Evolutionary conservation across 1,140 invertebrate genomes (phyloP).

Genomic region (Aphidius gifuensis): DNA sequence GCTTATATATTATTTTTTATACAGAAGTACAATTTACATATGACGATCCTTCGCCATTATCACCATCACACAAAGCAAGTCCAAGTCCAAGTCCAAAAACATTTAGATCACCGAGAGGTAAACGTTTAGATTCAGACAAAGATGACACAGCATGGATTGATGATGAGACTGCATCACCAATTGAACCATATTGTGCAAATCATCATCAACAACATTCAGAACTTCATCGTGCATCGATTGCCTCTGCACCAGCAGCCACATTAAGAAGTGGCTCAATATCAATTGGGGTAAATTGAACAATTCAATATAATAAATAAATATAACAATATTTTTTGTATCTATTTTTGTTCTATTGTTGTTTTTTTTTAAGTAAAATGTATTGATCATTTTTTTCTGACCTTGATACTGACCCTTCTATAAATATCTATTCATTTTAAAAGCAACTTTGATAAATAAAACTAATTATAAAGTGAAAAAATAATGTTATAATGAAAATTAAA

Average conservation of each 20-base stretch:
- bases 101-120: conserved; percentile 17
- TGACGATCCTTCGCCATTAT: conserved; percentile 28
- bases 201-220: conserved; percentile 25
- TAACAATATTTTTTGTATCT: background rate
- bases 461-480: background rate
- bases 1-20: conserved; percentile 16
- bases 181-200: conserved; percentile 20
- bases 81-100: conserved; percentile 5
- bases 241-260: conserved; percentile 33
- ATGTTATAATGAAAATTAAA: background rate
- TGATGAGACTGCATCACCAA: conserved; percentile 22
- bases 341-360: too few species aligned
- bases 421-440: background rate
- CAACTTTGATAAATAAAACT: background rate
- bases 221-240: conserved; percentile 40
- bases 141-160: conserved; percentile 30
- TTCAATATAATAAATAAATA: background rate
- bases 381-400: background rate
- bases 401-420: background rate
- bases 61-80: conserved; percentile 24
- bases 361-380: background rate
- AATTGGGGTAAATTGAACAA: conserved; percentile 28
- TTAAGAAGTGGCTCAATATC: conserved; percentile 40
- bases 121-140: conserved; percentile 24
- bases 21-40: conserved; percentile 40